These are phyloP conservation scores for Urosaurus nigricauda DNA, from an alignment of 2,797 vertebrate species.

Conservation along the genomic window DNA sequence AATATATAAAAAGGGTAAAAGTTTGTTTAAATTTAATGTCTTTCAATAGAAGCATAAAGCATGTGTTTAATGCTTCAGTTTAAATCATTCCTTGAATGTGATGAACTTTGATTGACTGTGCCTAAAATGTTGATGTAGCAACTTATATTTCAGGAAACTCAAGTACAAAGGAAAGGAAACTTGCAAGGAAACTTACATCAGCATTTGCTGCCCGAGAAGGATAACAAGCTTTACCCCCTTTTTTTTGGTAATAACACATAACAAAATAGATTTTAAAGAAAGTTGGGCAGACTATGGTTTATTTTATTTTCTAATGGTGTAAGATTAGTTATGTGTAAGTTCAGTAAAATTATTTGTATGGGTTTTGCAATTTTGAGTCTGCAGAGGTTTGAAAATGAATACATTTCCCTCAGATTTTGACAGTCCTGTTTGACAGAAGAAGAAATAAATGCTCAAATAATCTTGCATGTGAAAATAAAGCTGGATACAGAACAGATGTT, in stretches of 20 bases:
- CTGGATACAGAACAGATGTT: conserved; percentile 74
- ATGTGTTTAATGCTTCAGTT: neutral
- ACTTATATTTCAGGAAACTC: conserved; percentile 5
- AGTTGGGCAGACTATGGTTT: neutral
- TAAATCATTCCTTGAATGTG: neutral
- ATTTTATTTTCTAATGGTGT: conserved; percentile 24
- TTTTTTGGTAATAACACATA: neutral
- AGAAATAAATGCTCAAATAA: conserved; percentile 74
- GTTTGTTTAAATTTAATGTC: neutral
- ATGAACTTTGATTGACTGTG: neutral
- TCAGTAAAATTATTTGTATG: conserved; percentile 48
- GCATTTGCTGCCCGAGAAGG: neutral
- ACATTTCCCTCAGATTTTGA: conserved; percentile 52
- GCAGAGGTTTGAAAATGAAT: conserved; percentile 42
- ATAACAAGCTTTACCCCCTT: neutral
- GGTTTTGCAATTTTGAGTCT: conserved; percentile 62
- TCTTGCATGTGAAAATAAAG: conserved; percentile 73
- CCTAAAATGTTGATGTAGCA: neutral
- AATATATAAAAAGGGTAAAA: neutral
- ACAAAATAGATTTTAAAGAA: neutral
- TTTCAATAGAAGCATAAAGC: neutral
- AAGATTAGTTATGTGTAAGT: conserved; percentile 18
- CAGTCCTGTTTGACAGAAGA: conserved; percentile 67
- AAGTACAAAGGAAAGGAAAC: neutral
- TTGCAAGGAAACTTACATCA: neutral